A percentile compares a stretch with the other conserved stretches of the same genome.
phyloP scores from a whole-genome alignment of 2,113 vertebrate genomes.

The Carollia perspicillata region DNA sequence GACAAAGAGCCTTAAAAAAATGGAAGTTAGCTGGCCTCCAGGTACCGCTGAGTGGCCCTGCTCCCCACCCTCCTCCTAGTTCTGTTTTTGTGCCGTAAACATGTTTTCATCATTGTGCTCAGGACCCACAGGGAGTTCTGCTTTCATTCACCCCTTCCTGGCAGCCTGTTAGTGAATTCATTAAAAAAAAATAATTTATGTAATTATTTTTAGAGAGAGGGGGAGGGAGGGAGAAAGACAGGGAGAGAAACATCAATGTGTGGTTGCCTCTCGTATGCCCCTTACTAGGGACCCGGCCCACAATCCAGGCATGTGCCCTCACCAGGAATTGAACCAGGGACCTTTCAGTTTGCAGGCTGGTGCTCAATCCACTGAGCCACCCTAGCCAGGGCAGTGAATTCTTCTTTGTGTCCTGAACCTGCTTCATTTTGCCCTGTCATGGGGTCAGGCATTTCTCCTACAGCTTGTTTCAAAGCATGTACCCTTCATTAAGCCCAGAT shows the following conservation, averaged over 20 bases:
- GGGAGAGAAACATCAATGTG: too few relatives aligned
- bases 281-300: too few relatives aligned
- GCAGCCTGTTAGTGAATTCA: neutral
- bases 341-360: too few relatives aligned
- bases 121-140: neutral
- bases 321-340: too few relatives aligned
- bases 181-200: too few relatives aligned
- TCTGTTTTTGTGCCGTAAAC: conserved; percentile 26
- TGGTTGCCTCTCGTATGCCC: too few relatives aligned
- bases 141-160: neutral
- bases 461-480: neutral
- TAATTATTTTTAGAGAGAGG: too few relatives aligned
- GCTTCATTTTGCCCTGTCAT: neutral
- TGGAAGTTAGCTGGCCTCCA: neutral
- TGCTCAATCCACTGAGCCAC: too few relatives aligned
- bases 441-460: neutral
- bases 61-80: neutral
- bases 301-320: too few relatives aligned
- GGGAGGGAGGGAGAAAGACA: too few relatives aligned
- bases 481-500: neutral
- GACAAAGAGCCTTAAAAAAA: neutral
- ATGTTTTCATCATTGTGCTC: neutral
- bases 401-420: neutral
- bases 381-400: neutral
- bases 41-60: neutral